These are phyloP conservation scores for Melikaiella ostensackeni DNA, from an alignment of 2,888 invertebrate genomes.

Conservation along the genomic window DNA sequence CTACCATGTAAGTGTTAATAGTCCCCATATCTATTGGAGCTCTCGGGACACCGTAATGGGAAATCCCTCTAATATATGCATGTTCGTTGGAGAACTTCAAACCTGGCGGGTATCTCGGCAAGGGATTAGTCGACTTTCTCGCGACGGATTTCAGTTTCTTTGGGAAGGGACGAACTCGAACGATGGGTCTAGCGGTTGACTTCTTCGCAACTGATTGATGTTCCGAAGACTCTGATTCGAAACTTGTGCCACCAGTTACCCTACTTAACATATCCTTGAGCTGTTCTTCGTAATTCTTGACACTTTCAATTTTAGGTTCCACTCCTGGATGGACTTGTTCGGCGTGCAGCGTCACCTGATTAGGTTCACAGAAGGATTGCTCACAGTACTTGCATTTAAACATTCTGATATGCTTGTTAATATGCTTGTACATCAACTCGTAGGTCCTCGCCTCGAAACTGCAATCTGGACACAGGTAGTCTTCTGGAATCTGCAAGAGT, in stretches of 20 bases:
- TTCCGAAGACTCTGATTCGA: conserved; percentile 28
- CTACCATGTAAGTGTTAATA: conserved; percentile 79
- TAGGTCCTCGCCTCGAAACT: conserved; percentile 66
- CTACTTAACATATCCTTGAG: conserved; percentile 61
- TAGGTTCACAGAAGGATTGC: conserved; percentile 66
- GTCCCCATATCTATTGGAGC: conserved; percentile 75
- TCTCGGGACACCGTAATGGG: conserved; percentile 79
- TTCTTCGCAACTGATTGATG: conserved; percentile 74
- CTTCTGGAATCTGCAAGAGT: conserved; percentile 24
- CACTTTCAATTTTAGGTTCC: conserved; percentile 65
- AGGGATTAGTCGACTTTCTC: conserved; percentile 79
- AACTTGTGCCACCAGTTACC: conserved; percentile 43
- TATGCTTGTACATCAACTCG: conserved; percentile 73
- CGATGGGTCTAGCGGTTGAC: conserved; percentile 74
- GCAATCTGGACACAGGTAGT: conserved; percentile 76
- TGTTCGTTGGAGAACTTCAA: conserved; percentile 53
- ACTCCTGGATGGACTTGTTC: conserved; percentile 66
- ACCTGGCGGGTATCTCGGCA: conserved; percentile 61
- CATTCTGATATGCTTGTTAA: conserved; percentile 75
- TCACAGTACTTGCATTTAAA: conserved; percentile 76
- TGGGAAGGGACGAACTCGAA: conserved; percentile 49
- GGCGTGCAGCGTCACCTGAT: conserved; percentile 68
- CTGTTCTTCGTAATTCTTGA: conserved; percentile 56
- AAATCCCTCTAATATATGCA: conserved; percentile 65
- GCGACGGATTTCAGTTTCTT: conserved; percentile 69